phyloP scores from a whole-genome alignment of 2,888 invertebrate species.

The Tipula helvola region DNA sequence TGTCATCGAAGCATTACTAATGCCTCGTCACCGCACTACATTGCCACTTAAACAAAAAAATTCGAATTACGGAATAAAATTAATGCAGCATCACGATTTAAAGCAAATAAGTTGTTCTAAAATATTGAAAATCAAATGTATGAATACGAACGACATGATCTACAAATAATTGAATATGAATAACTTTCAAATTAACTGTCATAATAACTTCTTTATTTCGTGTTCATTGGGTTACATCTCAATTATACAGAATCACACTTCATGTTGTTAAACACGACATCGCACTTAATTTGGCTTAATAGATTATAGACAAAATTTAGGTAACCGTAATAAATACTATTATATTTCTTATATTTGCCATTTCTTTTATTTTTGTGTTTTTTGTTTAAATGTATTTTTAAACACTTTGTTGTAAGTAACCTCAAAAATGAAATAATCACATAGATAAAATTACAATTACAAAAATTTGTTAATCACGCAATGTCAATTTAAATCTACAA shows the following conservation, averaged over 20 bases:
- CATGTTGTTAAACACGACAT: neutral
- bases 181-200: neutral
- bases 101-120: no score
- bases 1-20: neutral
- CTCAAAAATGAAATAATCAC: neutral
- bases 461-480: neutral
- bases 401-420: neutral
- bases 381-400: neutral
- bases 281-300: neutral
- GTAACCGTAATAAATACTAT: neutral
- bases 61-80: no score
- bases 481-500: neutral
- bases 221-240: neutral
- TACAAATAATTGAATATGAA: no score
- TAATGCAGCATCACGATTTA: no score
- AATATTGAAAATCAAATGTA: no score
- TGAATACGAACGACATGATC: no score
- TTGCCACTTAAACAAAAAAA: neutral
- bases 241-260: neutral
- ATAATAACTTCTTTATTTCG: neutral
- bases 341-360: neutral
- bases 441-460: neutral
- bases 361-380: neutral
- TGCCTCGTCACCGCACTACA: neutral
- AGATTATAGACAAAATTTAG: neutral